phyloP scores from a whole-genome alignment of 2,797 vertebrate genomes.

The Tamandua tetradactyla region DNA sequence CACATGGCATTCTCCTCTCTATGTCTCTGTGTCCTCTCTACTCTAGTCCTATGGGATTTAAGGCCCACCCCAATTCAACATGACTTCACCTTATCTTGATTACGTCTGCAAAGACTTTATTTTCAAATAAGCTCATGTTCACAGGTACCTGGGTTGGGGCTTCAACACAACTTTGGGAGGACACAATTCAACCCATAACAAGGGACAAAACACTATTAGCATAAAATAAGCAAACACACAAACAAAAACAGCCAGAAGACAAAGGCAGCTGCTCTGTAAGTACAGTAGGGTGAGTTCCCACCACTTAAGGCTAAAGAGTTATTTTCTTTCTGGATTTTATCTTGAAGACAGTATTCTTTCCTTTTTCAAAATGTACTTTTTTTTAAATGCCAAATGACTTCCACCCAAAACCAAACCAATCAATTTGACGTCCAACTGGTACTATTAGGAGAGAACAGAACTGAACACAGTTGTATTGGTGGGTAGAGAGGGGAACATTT shows the following conservation, averaged over 20 bases:
- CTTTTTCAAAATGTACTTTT: not conserved
- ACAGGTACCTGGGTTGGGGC: too few relatives aligned
- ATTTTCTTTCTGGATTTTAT: conserved; percentile 40
- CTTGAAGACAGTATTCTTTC: conserved; percentile 46
- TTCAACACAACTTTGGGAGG: too few relatives aligned
- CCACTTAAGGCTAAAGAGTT: not conserved
- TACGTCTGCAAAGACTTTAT: too few relatives aligned
- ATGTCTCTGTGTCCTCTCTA: too few relatives aligned
- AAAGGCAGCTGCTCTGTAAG: not conserved
- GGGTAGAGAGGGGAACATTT: not conserved
- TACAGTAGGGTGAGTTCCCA: not conserved
- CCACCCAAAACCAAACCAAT: conserved; percentile 45
- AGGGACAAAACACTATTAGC: conserved; percentile 35
- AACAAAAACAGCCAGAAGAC: conserved; percentile 2
- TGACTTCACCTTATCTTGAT: too few relatives aligned
- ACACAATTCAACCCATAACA: too few relatives aligned
- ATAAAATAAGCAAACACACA: conserved; percentile 30
- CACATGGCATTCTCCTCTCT: too few relatives aligned
- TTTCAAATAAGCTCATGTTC: too few relatives aligned
- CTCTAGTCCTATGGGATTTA: too few relatives aligned
- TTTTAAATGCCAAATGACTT: conserved; percentile 30
- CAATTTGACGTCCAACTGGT: not conserved
- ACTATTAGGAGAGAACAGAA: conserved; percentile 41
- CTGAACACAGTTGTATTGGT: not conserved
- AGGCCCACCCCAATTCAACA: too few relatives aligned